A percentile compares a stretch with the other conserved stretches of the same genome.
Evolutionary conservation across 2,888 invertebrate species (phyloP).

Genomic region (Drosophila siamana): DNA sequence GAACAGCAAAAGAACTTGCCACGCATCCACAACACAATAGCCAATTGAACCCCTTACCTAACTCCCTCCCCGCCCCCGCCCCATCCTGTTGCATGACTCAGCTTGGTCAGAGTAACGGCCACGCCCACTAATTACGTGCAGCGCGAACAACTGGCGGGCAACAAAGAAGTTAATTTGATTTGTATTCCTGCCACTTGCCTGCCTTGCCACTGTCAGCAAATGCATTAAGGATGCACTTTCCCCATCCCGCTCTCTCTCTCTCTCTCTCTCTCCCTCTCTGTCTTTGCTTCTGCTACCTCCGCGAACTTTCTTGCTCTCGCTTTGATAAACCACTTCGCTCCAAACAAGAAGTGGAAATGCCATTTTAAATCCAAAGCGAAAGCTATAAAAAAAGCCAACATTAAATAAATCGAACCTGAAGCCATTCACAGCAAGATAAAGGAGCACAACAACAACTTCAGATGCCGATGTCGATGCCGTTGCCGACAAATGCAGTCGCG

Average conservation of each 20-base stretch:
- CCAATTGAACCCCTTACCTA: background rate
- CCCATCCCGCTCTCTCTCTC: background rate
- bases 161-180: slow-evolving; percentile 69
- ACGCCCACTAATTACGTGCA: slow-evolving; percentile 45
- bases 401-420: slow-evolving; percentile 7
- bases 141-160: slow-evolving; percentile 4
- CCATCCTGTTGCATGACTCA: slow-evolving; percentile 27
- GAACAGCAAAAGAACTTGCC: slow-evolving; percentile 41
- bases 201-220: slow-evolving; percentile 38
- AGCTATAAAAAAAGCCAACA: background rate
- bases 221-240: slow-evolving; percentile 30
- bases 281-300: too few relatives aligned
- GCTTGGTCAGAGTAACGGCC: slow-evolving; percentile 30
- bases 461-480: too few relatives aligned
- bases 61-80: background rate
- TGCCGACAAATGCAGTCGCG: background rate
- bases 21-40: slow-evolving; percentile 30
- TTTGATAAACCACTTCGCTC: background rate
- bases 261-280: background rate
- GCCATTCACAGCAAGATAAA: background rate
- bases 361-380: slow-evolving; percentile 2
- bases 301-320: background rate
- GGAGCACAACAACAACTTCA: background rate
- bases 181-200: slow-evolving; percentile 71
- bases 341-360: background rate